Evolutionary conservation across 2,797 vertebrate genomes (phyloP).

Genomic region (Tarsius wallacei): DNA sequence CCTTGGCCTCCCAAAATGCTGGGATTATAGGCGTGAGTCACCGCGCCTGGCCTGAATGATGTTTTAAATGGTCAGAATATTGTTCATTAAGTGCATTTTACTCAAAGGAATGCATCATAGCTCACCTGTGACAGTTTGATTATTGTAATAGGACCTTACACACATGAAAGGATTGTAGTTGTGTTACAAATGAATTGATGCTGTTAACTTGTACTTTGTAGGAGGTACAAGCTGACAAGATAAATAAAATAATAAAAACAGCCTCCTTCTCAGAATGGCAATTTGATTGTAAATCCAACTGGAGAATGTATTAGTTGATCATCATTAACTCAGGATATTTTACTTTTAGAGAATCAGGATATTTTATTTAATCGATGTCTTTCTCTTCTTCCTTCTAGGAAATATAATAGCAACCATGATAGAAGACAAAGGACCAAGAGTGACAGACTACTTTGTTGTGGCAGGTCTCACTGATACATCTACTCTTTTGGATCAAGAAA

Average conservation of each 20-base stretch:
- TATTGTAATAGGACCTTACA: neutral
- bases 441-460: conserved; percentile 99
- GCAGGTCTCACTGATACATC: conserved; percentile 97
- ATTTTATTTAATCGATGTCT: conserved; percentile 60
- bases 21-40: too few species aligned
- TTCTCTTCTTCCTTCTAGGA: conserved; percentile 83
- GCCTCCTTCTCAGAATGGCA: neutral
- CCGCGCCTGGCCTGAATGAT: too few species aligned
- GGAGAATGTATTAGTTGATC: conserved; percentile 4
- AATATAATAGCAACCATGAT: conserved; percentile 94
- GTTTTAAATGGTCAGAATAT: conserved; percentile 10
- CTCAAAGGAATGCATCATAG: neutral
- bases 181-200: neutral
- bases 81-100: conserved; percentile 50
- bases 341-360: conserved; percentile 63
- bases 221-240: conserved; percentile 1
- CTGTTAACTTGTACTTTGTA: neutral
- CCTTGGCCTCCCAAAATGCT: too few species aligned
- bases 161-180: neutral
- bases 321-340: conserved; percentile 54
- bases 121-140: neutral
- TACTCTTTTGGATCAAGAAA: conserved; percentile 96
- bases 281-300: conserved; percentile 56
- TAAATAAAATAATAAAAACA: conserved; percentile 26
- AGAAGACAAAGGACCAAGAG: conserved; percentile 98